Base-by-base conservation (phyloP, 2,797 vertebrate species). In the Lycodopsis pacificus region DNA sequence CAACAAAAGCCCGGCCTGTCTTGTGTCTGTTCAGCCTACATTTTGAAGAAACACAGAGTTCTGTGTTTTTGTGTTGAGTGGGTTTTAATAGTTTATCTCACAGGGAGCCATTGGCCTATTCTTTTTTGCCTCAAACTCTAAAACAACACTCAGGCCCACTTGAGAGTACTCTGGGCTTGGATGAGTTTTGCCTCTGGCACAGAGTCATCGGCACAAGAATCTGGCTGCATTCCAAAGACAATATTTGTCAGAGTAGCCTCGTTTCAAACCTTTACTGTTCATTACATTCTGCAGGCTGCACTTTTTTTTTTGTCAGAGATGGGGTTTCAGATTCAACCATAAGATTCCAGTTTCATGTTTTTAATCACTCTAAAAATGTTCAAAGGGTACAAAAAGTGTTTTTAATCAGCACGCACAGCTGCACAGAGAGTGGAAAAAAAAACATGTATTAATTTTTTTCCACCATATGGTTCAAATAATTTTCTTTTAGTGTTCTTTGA, bases 231-330 rank as follows among this genome's bases (percentile, higher is more conserved):
- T 89, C 94, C 94, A 95, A 95, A 87, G 75, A 94, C 91, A 95
- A 95, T 95, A 94, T 95, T 94, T 94, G 93, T 93, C 92, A 93
- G 91, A 89, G 89, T 91, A 92, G 92, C 86, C 89, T 94, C 88
- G 90, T 92, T 94, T 93, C 86, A 93, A 90, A 91, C 85, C 88
- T 89, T 91, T 86, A 84, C 82, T 93, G 92, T 93, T 94, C 93
- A 93, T 93, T 94, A 92, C 87, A 93, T 90, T 94, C 89, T 84
- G 81, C 86, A 87, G 89, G 79, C 86, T 79, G 70, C 71, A 25
- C 64, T 67, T 53, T 73, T 70, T 53, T 59, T 51, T 74, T 30
- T 30, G 27, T 58, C 58, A 76, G 68, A 77, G 77, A 86, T 82
- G 48, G 51, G 44, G 88, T 91, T 91, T 91, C 84, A 84, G 83